Evolutionary conservation across 92 coral and sea anemone genomes (phyloP), one percentile per base, ranked within the genome.

Genomic region (Epizoanthus fatuus): DNA sequence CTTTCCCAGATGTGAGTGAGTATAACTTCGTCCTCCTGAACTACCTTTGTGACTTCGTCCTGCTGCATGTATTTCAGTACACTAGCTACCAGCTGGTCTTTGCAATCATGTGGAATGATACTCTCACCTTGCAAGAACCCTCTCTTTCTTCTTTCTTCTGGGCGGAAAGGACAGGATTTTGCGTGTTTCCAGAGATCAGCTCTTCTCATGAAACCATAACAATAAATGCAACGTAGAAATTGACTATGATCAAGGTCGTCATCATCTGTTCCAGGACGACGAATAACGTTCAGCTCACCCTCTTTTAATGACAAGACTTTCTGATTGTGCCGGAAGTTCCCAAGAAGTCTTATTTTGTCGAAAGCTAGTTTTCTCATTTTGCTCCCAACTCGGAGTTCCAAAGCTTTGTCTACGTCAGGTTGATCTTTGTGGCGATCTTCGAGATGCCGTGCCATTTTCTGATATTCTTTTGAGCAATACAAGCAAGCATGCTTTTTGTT

Each of bases 311-410:
- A 72, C 20, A 85, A 19, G 10, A 92, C 91, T 3, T 68, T 45
- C 74, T 63, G 69, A 29, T 92, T 92, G 75, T 92, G 92, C 69
- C 86, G 91, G 17, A 83, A 88, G 32, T 87, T 80, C 17, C 91
- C 86, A 65, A 87, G 84, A 20, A 83, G 68, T 32, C 90, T 63
- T 4, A 86, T 49, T 40, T 78, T 66, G 17, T 77, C 85, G 29
- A 76, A 78, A 45, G 60, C 79, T 3, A 45, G 13, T 10, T 79
- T 71, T 77, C 86, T 40, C 49, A 69, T 40, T 37, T 70, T 54
- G 45, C 65, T 69, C n/a, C 52, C 11, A 14, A 63, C 72, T 40
- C 52, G 13, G 29, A 60, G 68, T 13, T 17, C 65, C 86, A 91
- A 19, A 17, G 88, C 88, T 38, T 69, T 32, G 16, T 79, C 71